A percentile compares a stretch with the other conserved stretches of the same genome.
These are phyloP conservation scores for Hippocampus guttulatus DNA, from an alignment of 2,113 vertebrate genomes.

Conservation along the genomic window DNA sequence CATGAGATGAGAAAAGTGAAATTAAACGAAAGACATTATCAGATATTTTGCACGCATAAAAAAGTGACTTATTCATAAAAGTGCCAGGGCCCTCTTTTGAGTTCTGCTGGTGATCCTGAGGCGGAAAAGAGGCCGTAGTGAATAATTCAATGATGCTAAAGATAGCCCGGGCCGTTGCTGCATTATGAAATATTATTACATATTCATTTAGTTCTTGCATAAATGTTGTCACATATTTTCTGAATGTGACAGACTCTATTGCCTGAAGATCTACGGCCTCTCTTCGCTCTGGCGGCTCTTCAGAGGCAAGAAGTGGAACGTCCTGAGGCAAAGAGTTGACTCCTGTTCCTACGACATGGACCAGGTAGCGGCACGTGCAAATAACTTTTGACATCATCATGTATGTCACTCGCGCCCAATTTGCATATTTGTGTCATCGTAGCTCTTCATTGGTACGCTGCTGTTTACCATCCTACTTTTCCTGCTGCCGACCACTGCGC, in stretches of 20 bases:
- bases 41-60: neutral
- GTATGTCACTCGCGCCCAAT: too few species aligned
- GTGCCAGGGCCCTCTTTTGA: neutral
- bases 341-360: conserved; percentile 97
- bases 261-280: conserved; percentile 89
- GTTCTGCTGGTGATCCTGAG: neutral
- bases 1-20: neutral
- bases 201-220: conserved; percentile 21
- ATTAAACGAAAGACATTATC: neutral
- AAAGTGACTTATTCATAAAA: neutral
- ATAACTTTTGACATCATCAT: neutral
- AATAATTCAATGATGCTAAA: conserved; percentile 57
- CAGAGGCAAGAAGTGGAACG: conserved; percentile 98
- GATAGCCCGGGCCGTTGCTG: conserved; percentile 28
- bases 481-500: conserved; percentile 88
- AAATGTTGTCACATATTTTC: neutral
- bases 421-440: conserved; percentile 13
- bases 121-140: conserved; percentile 23
- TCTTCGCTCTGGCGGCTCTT: conserved; percentile 96
- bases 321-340: conserved; percentile 90
- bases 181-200: conserved; percentile 34
- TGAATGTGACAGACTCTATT: conserved; percentile 80
- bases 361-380: conserved; percentile 74
- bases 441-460: conserved; percentile 94
- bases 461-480: conserved; percentile 93